Evolutionary conservation across 2,113 vertebrate genomes (phyloP).

Genomic region (Peucedramus taeniatus): DNA sequence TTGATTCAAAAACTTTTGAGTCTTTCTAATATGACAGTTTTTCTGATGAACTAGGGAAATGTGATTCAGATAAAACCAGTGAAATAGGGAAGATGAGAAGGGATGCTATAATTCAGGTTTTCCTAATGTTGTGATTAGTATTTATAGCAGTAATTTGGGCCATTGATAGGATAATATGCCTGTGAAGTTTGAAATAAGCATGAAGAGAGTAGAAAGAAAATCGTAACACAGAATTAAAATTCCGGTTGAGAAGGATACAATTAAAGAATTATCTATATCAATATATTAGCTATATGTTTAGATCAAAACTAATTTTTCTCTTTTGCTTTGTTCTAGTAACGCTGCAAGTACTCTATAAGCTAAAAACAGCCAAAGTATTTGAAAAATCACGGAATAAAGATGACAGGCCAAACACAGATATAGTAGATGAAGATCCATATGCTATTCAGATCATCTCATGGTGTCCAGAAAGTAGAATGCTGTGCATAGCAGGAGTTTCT

Average conservation of each 20-base stretch:
- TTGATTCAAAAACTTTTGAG: background rate
- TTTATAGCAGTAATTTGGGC: background rate
- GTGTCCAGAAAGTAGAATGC: conserved; percentile 96
- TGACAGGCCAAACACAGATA: conserved; percentile 87
- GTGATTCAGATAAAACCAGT: background rate
- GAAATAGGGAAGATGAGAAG: background rate
- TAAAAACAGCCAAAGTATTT: conserved; percentile 99
- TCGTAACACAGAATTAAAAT: background rate
- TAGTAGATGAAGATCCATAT: conserved; percentile 95
- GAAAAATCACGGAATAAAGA: conserved; percentile 93
- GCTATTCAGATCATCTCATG: conserved; percentile 96
- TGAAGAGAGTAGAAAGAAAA: background rate
- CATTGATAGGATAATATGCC: background rate
- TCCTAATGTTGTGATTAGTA: background rate
- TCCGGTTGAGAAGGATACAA: background rate
- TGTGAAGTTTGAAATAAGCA: background rate
- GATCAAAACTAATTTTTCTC: conserved; percentile 1
- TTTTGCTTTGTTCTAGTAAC: conserved; percentile 81
- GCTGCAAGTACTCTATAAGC: conserved; percentile 96
- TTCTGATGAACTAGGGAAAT: background rate
- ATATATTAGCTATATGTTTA: background rate
- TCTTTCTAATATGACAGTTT: background rate
- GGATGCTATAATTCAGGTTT: background rate
- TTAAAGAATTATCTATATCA: background rate
- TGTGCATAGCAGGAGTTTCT: conserved; percentile 94